Percentiles rank a stretch among this genome's conserved stretches.
These are phyloP conservation scores for Hycleus cichorii DNA, from an alignment of 1,140 invertebrate genomes.

Conservation along the genomic window DNA sequence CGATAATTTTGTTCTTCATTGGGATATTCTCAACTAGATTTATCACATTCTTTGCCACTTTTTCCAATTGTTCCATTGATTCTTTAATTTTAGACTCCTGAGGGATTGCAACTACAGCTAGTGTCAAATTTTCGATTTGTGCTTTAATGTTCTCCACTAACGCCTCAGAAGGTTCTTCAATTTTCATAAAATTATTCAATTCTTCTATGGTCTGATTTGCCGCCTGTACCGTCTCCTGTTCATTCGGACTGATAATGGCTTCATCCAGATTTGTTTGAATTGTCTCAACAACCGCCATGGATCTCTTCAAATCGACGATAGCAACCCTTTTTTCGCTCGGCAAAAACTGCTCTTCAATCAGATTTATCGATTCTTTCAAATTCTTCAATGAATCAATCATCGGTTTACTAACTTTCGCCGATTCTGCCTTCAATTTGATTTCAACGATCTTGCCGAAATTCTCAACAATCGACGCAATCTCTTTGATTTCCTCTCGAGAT, in stretches of 20 bases:
- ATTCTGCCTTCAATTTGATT: background rate
- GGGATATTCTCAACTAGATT: conserved; percentile 37
- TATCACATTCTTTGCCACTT: conserved; percentile 36
- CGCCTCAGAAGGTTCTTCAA: background rate
- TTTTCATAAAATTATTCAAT: conserved; percentile 24
- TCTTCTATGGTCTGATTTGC: conserved; percentile 27
- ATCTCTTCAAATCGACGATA: conserved; percentile 47
- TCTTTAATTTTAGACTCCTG: conserved; percentile 29
- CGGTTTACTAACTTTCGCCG: conserved; percentile 1
- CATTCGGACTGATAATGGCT: conserved; percentile 3
- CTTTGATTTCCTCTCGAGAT: background rate
- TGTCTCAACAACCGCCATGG: conserved; percentile 42
- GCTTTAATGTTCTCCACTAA: conserved; percentile 30
- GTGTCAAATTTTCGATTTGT: conserved; percentile 31
- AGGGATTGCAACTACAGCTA: conserved; percentile 30
- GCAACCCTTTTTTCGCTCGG: conserved; percentile 32
- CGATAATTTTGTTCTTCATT: background rate
- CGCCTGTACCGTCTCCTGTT: conserved; percentile 28
- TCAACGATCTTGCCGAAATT: conserved; percentile 2
- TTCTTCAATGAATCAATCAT: conserved; percentile 17
- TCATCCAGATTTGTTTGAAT: conserved; percentile 1
- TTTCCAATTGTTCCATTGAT: conserved; percentile 33
- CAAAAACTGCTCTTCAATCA: conserved; percentile 29
- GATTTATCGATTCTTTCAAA: conserved; percentile 28
- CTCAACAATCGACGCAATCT: background rate